These are phyloP conservation scores for Gobius niger DNA, from an alignment of 2,113 vertebrate genomes.

Conservation along the genomic window DNA sequence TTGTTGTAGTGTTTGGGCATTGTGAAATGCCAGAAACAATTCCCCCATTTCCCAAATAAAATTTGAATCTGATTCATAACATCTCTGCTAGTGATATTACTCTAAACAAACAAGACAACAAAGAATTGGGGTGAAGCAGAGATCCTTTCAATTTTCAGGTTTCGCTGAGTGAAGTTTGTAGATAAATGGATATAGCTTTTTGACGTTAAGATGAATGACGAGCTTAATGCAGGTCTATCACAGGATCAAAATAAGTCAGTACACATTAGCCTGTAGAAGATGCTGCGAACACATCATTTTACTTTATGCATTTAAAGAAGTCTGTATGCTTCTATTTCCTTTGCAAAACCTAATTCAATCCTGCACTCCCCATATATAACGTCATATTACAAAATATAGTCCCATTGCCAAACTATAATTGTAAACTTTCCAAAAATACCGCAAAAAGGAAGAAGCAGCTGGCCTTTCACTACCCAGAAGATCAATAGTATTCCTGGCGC, in stretches of 20 bases:
- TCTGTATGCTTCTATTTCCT: neutral
- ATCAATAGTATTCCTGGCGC: slow-evolving; percentile 37
- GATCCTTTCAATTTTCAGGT: slow-evolving; percentile 11
- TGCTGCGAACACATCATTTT: neutral
- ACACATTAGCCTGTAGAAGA: neutral
- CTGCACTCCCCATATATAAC: neutral
- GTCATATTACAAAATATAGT: neutral
- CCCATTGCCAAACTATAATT: neutral
- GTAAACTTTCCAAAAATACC: slow-evolving; percentile 11
- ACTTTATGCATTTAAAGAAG: neutral
- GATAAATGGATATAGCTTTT: slow-evolving; percentile 22
- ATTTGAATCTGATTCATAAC: too few relatives aligned
- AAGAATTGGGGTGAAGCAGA: neutral
- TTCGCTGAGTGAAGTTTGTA: slow-evolving; percentile 10
- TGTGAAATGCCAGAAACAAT: too few relatives aligned
- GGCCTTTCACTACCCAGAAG: slow-evolving; percentile 8
- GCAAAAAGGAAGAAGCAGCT: slow-evolving; percentile 17
- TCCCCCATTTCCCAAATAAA: too few relatives aligned
- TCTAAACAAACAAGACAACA: neutral
- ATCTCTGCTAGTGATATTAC: neutral
- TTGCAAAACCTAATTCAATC: neutral
- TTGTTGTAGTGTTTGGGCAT: too few relatives aligned
- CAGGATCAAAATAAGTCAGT: slow-evolving; percentile 5
- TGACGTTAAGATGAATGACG: slow-evolving; percentile 39
- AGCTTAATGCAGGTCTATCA: slow-evolving; percentile 17